Base-by-base conservation (phyloP, 2,113 vertebrate genomes). In the Melanostigma gelatinosum region DNA sequence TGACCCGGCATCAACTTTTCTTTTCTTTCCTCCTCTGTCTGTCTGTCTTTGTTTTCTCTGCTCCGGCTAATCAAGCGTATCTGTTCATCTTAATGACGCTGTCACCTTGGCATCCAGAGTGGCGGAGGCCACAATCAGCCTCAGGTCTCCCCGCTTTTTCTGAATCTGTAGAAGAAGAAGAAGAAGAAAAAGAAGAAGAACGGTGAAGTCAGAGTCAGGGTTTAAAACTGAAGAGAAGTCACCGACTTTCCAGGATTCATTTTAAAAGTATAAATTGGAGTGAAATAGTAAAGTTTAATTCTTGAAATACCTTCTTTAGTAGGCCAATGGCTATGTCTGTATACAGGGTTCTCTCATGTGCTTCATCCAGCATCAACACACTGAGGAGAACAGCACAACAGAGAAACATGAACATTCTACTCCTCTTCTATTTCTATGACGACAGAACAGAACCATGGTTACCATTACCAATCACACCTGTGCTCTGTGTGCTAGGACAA, bases 31-130 rank as follows among this genome's bases (percentile, higher is more conserved):
- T 15, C 74, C 67, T 24, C 27, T 18, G 44, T 48, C 68, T 44
- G 64, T 24, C n/a, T 18, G 62, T 64, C 69, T 76, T 48, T 50
- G 46, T 80, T 77, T 82, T 64, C 70, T 78, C 76, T 74, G 34
- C 64, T 85, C 64, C 72, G 20, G 8, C 44, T 63, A 83, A 54
- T 69, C 36, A 66, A 66, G 61, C 75, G 72, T 78, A 89, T 90
- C 87, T 79, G 63, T 32, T 72, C 82, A 92, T 93, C 82, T 92
- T 85, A 83, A 90, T 82, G 77, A 86, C 42, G 63, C 64, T 69
- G 77, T 71, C 94, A 99, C 98, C 97, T 99, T 97, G 80, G 98
- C 98, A 89, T 99, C 98, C 91, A 99, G 91, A n/a, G 98, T 99
- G 34, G 98, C 98, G 58, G 98, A 99, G 68, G 98, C 96, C 55